Percentiles rank a stretch among this genome's conserved stretches.
phyloP scores from a whole-genome alignment of 1,140 invertebrate genomes.

The Magallana ariakensis region DNA sequence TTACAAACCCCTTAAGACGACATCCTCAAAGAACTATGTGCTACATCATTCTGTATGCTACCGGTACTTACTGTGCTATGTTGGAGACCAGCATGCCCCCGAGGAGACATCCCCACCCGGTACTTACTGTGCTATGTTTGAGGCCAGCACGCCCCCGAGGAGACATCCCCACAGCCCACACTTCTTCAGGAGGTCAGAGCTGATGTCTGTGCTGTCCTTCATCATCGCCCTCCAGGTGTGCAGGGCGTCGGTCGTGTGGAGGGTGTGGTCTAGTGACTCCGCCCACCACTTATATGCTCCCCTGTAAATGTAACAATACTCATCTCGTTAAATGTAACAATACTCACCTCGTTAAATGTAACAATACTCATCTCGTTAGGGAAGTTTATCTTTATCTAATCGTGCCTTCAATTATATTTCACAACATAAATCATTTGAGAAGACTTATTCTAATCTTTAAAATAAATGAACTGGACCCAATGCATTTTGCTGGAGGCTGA shows the following conservation, averaged over 20 bases:
- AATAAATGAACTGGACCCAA: too few relatives aligned
- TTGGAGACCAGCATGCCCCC: constrained; percentile 59
- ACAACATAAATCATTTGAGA: too few relatives aligned
- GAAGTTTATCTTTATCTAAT: not conserved
- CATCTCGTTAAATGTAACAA: not conserved
- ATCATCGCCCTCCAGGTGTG: constrained; percentile 69
- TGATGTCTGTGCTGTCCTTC: constrained; percentile 65
- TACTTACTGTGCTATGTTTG: constrained; percentile 79
- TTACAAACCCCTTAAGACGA: too few relatives aligned
- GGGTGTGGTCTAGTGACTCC: constrained; percentile 71
- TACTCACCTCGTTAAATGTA: too few relatives aligned
- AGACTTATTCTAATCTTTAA: too few relatives aligned
- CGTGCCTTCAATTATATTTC: too few relatives aligned
- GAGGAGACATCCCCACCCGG: constrained; percentile 76
- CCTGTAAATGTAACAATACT: constrained; percentile 56
- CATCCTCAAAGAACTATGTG: too few relatives aligned
- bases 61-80: not conserved
- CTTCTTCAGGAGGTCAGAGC: constrained; percentile 69
- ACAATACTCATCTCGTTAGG: not conserved
- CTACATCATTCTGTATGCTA: too few relatives aligned
- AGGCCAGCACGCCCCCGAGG: constrained; percentile 75
- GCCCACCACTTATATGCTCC: constrained; percentile 76
- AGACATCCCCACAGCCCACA: constrained; percentile 80
- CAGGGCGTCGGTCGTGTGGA: constrained; percentile 70
- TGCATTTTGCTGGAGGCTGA: too few relatives aligned